Evolutionary conservation across 2,113 vertebrate species (phyloP), one percentile per base, ranked within the genome.

Genomic region (Callionymus lyra): DNA sequence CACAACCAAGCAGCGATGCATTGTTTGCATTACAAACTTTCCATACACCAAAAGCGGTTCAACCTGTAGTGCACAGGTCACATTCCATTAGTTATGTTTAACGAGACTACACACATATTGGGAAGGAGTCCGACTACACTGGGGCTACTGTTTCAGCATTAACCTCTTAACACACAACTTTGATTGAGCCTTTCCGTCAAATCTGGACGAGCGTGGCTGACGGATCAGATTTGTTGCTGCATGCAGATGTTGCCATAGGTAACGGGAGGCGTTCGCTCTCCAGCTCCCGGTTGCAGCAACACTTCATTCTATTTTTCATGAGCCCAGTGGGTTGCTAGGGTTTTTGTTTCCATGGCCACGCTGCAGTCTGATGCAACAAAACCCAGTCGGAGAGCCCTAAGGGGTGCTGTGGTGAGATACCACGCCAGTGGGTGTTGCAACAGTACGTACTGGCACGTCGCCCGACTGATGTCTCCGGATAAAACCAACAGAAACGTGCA

Each of bases 271-370:
- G 47, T 41, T 27, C 31, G 47, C 43, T 27, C 31, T 12, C 4
- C 47, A 19, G 16, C 59, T 50, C 59, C 39, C 54, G 36, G 44
- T 54, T 27, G 12, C 50, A 44, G 14, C 60, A 50, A 18, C 39
- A 32, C 59, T 68, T 57, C 41, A 42, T 47, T 60, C 65, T 71
- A 51, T 76, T 77, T 69, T 63, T 80, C 60, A 74, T 63, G 50
- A 73, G 68, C 47, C 59, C 43, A 38, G 64, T 46, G 41, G 40
- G 68, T 82, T 83, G 70, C 79, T 77, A 74, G 49, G 80, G 70
- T 66, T 71, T 73, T 69, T 52, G 77, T 82, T 83, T 70, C 77
- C 72, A 79, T 77, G 70, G 71, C 39, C 63, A 78, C 74, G n/a
- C 55, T 64, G 61, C 75, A 71, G 68, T 63, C 64, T 73, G 70